Base-by-base conservation (phyloP, 2,797 vertebrate genomes). In the Phyllotis vaccarum region DNA sequence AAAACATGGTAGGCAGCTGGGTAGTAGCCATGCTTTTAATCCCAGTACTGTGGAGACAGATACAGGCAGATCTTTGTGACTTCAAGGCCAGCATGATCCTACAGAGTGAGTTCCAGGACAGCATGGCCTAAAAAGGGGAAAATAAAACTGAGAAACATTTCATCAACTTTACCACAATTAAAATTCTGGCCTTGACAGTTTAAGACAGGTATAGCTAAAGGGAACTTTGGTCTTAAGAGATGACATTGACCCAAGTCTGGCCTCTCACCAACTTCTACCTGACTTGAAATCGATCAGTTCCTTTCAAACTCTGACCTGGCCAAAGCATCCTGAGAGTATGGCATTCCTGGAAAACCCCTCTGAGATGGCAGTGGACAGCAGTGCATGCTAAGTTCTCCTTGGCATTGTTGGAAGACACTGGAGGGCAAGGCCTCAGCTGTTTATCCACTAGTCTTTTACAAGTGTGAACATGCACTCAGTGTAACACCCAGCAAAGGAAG, bases 131-230 rank as follows among this genome's bases (percentile, higher is more conserved):
- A 70, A 37, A 17, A 70, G 22, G 22, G 7, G 22, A 19, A 8
- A 14, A 31, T 1, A 34, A 66, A 66, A 54, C 64, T 76, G 16
- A 76, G n/a, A 85, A 60, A 52, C 58, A 17, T 76, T 70, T 52
- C 43, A 68, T 85, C 11, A 85, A 88, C 83, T 94, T 96, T 83
- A 74, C 34, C 19, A 34, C 31, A 87, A 54, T 85, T 66, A 88
- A 91, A 91, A 92, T 54, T 66, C 52, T 90, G 66, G 21, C 12
- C 60, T 62, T 83, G 27, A 58, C 56, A 60, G 68, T 76, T 72
- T 83, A 93, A 90, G 49, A 80, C 54, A 76, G 70, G 64, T 93
- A 37, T 80, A 95, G 66, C 60, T 52, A 72, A 9, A 80, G 52
- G 40, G 40, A 90, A 54, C 29, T 46, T 16, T 94, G 56, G 34